A percentile compares a stretch with the other conserved stretches of the same genome.
phyloP scores from a whole-genome alignment of 2,888 invertebrate genomes.

The Tetropium fuscum region DNA sequence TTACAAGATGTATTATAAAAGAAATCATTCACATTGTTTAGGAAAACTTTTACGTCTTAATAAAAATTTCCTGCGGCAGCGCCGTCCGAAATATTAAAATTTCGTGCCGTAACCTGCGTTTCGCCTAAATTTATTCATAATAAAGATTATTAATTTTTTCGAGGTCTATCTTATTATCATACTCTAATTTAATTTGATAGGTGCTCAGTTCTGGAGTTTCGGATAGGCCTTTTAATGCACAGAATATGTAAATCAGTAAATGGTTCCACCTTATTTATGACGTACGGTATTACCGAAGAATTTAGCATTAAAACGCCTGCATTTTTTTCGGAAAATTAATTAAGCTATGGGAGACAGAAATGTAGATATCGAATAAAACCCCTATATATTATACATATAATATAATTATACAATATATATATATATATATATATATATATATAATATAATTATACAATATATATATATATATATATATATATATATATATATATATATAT shows the following conservation, averaged over 20 bases:
- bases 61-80: slow-evolving; percentile 31
- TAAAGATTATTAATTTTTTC: slow-evolving; percentile 28
- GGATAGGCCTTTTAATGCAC: slow-evolving; percentile 27
- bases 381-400: too few species aligned
- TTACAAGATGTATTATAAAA: slow-evolving; percentile 55
- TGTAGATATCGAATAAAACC: too few species aligned
- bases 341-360: not conserved
- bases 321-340: slow-evolving; percentile 13
- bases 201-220: slow-evolving; percentile 23
- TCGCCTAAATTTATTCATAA: slow-evolving; percentile 27
- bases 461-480: too few species aligned
- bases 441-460: too few species aligned
- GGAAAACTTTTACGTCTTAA: slow-evolving; percentile 35
- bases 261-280: slow-evolving; percentile 24
- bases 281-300: slow-evolving; percentile 8
- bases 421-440: too few species aligned
- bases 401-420: too few species aligned
- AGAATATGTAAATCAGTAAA: slow-evolving; percentile 25
- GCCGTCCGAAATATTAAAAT: slow-evolving; percentile 27
- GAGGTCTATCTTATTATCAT: slow-evolving; percentile 28
- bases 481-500: too few species aligned
- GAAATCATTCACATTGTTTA: slow-evolving; percentile 48
- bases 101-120: slow-evolving; percentile 25
- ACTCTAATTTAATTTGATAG: slow-evolving; percentile 30
- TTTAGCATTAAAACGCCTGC: slow-evolving; percentile 17